Conservation (phyloP, 2,888 invertebrate genomes). For the Acanthosepion pharaonis region DNA sequence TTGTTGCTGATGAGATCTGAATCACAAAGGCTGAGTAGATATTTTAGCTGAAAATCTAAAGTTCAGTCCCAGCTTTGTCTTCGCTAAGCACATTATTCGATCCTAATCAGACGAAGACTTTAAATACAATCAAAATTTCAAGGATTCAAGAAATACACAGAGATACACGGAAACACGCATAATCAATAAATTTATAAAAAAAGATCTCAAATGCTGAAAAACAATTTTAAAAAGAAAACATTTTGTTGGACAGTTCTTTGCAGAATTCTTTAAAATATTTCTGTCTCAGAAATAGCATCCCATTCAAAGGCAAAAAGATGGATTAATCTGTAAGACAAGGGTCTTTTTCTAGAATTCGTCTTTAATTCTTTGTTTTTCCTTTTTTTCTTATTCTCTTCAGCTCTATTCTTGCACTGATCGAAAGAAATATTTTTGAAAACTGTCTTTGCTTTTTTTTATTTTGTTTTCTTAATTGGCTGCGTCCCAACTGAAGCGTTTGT, state of each 20-base stretch:
- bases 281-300: background rate
- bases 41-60: background rate
- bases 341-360: background rate
- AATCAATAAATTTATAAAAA: background rate
- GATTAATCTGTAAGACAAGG: background rate
- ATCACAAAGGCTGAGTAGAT: background rate
- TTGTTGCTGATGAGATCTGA: too few species aligned
- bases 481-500: background rate
- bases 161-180: background rate
- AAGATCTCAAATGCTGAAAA: background rate
- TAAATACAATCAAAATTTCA: background rate
- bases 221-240: background rate
- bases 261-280: too few species aligned
- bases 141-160: background rate
- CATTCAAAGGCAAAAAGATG: background rate
- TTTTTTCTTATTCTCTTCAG: background rate
- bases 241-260: too few species aligned
- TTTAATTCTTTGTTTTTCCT: background rate
- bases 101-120: background rate
- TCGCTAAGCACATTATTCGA: background rate
- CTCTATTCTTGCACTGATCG: slow-evolving; percentile 33
- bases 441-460: background rate
- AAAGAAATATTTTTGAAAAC: background rate
- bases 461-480: background rate
- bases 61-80: background rate